phyloP scores from a whole-genome alignment of 2,113 vertebrate genomes.

The Lepus americanus region DNA sequence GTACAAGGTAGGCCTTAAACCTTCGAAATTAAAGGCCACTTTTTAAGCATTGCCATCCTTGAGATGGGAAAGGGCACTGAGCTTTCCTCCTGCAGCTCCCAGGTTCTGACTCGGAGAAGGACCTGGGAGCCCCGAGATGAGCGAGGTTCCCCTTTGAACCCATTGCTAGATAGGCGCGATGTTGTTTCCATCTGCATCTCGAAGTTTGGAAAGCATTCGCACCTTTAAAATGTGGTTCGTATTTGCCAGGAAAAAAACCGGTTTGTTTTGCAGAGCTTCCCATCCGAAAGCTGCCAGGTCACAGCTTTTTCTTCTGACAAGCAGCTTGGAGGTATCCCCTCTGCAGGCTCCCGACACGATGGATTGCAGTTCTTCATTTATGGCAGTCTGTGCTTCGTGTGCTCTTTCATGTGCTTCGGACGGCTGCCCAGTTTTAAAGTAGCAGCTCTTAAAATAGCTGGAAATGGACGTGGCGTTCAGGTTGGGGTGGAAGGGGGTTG shows the following conservation, averaged over 20 bases:
- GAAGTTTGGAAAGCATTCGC: conserved; percentile 87
- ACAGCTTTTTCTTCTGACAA: conserved; percentile 86
- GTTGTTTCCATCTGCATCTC: conserved; percentile 75
- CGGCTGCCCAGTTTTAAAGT: conserved; percentile 86
- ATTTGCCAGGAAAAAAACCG: conserved; percentile 80
- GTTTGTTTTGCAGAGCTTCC: conserved; percentile 79
- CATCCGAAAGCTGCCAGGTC: conserved; percentile 85
- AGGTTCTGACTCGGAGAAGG: not conserved
- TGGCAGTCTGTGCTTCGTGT: conserved; percentile 77
- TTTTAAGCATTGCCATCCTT: not conserved
- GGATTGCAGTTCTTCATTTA: conserved; percentile 84
- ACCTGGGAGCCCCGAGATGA: not conserved
- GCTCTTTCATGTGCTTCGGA: conserved; percentile 87
- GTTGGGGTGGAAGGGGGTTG: conserved; percentile 77
- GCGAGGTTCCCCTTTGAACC: not conserved
- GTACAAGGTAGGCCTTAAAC: conserved; percentile 75
- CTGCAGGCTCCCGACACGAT: conserved; percentile 80
- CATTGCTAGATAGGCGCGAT: conserved; percentile 72
- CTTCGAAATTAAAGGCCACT: conserved; percentile 64
- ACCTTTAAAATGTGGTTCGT: conserved; percentile 86
- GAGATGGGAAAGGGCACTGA: not conserved
- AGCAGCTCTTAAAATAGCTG: conserved; percentile 87
- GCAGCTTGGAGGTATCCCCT: conserved; percentile 87
- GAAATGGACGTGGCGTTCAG: conserved; percentile 81
- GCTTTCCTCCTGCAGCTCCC: not conserved